These are phyloP conservation scores for Tichodroma muraria DNA, from an alignment of 2,113 vertebrate genomes.

Conservation along the genomic window DNA sequence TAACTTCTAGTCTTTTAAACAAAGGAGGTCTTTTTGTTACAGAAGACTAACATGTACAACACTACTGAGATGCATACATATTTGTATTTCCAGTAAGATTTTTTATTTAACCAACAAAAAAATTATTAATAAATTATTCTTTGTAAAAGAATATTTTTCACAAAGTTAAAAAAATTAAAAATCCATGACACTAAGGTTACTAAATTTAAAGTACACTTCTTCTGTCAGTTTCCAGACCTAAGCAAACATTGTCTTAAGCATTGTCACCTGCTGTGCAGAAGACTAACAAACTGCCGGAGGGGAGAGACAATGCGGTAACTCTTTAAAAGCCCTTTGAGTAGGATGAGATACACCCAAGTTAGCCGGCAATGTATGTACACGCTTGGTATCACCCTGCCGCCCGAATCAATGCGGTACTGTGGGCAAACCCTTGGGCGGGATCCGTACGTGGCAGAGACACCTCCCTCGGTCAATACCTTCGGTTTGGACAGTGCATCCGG, in stretches of 20 bases:
- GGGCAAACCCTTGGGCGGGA: neutral
- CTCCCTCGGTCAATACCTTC: neutral
- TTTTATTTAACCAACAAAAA: neutral
- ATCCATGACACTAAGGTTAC: neutral
- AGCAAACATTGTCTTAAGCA: neutral
- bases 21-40: neutral
- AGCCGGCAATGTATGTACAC: neutral
- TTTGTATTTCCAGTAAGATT: neutral
- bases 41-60: neutral
- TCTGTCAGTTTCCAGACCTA: neutral
- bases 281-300: neutral
- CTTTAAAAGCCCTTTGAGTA: fast-evolving
- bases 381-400: fast-evolving
- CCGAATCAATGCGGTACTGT: neutral
- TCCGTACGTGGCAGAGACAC: neutral
- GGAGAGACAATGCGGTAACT: neutral
- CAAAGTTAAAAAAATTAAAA: neutral
- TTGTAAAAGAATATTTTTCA: neutral
- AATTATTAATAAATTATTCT: neutral
- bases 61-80: neutral
- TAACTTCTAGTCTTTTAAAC: neutral
- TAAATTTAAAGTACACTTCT: neutral
- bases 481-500: neutral
- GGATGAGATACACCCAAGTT: neutral
- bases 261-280: neutral